Percentiles rank a stretch among this genome's conserved stretches.
phyloP scores from a whole-genome alignment of 2,888 invertebrate species.

The Meganola albula region DNA sequence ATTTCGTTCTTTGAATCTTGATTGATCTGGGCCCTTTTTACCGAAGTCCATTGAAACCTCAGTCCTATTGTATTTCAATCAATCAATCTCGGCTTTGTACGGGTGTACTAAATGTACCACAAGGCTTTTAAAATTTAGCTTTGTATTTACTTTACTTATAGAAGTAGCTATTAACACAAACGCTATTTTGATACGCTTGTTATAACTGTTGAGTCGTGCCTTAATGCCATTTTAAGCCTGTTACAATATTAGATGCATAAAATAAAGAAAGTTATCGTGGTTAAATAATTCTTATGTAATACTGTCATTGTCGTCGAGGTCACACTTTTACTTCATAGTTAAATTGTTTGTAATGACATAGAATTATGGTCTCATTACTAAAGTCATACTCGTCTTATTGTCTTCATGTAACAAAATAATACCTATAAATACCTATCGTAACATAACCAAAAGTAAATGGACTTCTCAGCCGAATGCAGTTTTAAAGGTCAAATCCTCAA shows the following conservation, averaged over 20 bases:
- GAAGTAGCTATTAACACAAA: conserved; percentile 14
- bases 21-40: conserved; percentile 33
- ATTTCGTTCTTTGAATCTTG: conserved; percentile 28
- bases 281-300: conserved; percentile 41
- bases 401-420: conserved; percentile 27
- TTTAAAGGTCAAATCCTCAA: too few relatives aligned
- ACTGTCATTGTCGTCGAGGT: conserved; percentile 27
- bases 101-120: conserved; percentile 7
- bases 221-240: conserved; percentile 26
- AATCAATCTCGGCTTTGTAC: conserved; percentile 10
- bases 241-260: conserved; percentile 19
- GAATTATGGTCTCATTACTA: conserved; percentile 30
- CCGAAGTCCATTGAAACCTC: conserved; percentile 32
- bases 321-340: conserved; percentile 46
- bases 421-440: too few relatives aligned
- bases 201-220: conserved; percentile 23
- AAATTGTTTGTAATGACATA: conserved; percentile 44
- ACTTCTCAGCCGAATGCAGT: too few relatives aligned
- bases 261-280: conserved; percentile 46
- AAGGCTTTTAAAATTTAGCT: conserved; percentile 11
- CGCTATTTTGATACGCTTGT: conserved; percentile 24
- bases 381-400: conserved; percentile 26
- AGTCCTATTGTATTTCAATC: conserved; percentile 36
- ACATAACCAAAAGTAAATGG: too few relatives aligned
- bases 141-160: conserved; percentile 9